A percentile compares a stretch with the other conserved stretches of the same genome.
phyloP scores from a whole-genome alignment of 2,797 vertebrate species.

The Danio choprae region DNA sequence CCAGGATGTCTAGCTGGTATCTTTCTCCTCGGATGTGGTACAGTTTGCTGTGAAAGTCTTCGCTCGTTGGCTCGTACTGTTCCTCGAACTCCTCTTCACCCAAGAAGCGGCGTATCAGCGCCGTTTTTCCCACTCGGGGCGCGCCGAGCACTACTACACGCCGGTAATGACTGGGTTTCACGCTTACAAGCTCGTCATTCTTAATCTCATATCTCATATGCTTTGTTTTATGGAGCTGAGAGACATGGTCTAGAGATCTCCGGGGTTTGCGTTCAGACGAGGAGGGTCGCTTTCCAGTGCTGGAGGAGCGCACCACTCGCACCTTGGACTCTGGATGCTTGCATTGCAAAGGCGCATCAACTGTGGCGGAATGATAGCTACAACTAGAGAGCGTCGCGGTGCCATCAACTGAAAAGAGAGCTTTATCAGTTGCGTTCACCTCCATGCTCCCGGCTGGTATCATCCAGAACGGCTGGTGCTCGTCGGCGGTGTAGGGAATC shows the following conservation, averaged over 20 bases:
- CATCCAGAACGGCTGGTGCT: conserved; percentile 30
- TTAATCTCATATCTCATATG: conserved; percentile 15
- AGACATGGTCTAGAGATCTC: conserved; percentile 62
- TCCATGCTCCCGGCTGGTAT: conserved; percentile 64
- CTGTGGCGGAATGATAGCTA: conserved; percentile 54
- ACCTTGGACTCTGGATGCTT: conserved; percentile 63
- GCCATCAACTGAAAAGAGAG: conserved; percentile 72
- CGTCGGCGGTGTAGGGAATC: background rate
- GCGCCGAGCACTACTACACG: conserved; percentile 80
- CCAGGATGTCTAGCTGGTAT: conserved; percentile 79
- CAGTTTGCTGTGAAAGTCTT: conserved; percentile 81
- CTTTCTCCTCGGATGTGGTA: conserved; percentile 75
- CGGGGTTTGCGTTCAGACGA: conserved; percentile 62
- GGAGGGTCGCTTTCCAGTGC: conserved; percentile 60
- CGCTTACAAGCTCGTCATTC: conserved; percentile 52
- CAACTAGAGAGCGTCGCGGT: conserved; percentile 68
- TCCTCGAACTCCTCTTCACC: conserved; percentile 74
- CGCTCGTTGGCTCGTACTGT: conserved; percentile 73
- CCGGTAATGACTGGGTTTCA: conserved; percentile 74
- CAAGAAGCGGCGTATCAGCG: conserved; percentile 74
- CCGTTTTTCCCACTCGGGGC: conserved; percentile 77
- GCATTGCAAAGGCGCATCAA: conserved; percentile 4
- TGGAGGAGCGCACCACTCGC: conserved; percentile 62
- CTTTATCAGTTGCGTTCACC: conserved; percentile 75
- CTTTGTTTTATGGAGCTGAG: conserved; percentile 37